Percentiles rank a stretch among this genome's conserved stretches.
These are phyloP conservation scores for Drosophila pallidifrons DNA, from an alignment of 1,140 invertebrate species.

Conservation along the genomic window DNA sequence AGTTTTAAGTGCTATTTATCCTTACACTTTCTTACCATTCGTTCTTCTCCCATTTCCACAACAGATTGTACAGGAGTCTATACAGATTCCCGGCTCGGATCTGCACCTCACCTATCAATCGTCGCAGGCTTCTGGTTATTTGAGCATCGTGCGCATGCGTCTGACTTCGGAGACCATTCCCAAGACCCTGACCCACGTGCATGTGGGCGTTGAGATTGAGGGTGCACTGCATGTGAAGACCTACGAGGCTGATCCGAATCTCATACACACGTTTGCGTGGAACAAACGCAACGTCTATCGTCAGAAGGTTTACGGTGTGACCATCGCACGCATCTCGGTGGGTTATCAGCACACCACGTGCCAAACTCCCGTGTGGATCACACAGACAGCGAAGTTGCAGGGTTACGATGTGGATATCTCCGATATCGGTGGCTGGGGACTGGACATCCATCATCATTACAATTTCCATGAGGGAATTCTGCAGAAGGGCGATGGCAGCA, in stretches of 20 bases:
- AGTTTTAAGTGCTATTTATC: too few relatives aligned
- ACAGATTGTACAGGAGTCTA: conserved; percentile 98
- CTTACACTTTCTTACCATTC: neutral
- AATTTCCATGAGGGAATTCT: conserved; percentile 98
- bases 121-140: conserved; percentile 95
- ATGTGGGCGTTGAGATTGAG: conserved; percentile 95
- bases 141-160: conserved; percentile 96
- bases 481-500: conserved; percentile 98
- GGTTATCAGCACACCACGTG: conserved; percentile 98
- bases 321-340: conserved; percentile 94
- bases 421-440: conserved; percentile 98
- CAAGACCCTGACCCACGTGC: conserved; percentile 92
- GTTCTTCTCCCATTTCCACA: conserved; percentile 30
- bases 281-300: conserved; percentile 98
- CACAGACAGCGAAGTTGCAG: conserved; percentile 95
- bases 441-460: conserved; percentile 99
- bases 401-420: conserved; percentile 99
- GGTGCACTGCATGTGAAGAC: conserved; percentile 95
- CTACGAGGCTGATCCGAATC: conserved; percentile 97
- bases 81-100: conserved; percentile 95
- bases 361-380: conserved; percentile 95
- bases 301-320: conserved; percentile 96
- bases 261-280: conserved; percentile 98
- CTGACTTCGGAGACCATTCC: conserved; percentile 93
- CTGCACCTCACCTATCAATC: conserved; percentile 97